Evolutionary conservation across 2,888 invertebrate species (phyloP).

Genomic region (Metopia argyrocephala): DNA sequence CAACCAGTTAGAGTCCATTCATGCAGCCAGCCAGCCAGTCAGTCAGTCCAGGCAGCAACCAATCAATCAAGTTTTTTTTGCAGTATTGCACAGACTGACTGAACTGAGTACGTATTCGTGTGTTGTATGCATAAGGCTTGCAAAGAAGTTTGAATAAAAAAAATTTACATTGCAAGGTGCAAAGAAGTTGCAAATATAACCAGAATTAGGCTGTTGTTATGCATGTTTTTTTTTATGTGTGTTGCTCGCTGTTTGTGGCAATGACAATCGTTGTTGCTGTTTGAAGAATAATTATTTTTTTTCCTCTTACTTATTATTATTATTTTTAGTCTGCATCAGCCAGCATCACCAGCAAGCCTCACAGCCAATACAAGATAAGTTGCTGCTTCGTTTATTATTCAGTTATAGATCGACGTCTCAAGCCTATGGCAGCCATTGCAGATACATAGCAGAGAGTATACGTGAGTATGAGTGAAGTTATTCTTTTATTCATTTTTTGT

Average conservation of each 20-base stretch:
- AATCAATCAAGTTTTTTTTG: conserved; percentile 77
- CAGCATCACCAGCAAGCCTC: conserved; percentile 18
- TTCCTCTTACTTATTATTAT: no score
- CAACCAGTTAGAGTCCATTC: conserved; percentile 9
- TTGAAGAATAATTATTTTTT: conserved; percentile 59
- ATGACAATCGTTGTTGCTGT: conserved; percentile 49
- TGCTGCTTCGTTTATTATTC: conserved; percentile 14
- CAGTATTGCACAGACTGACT: conserved; percentile 8
- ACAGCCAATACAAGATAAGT: conserved; percentile 27
- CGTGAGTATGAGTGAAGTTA: background rate
- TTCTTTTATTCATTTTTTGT: conserved; percentile 26
- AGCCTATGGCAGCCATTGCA: conserved; percentile 61
- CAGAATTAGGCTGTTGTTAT: conserved; percentile 49
- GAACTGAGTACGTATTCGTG: background rate
- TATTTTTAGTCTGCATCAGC: conserved; percentile 28
- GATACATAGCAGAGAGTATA: background rate
- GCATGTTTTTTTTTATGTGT: conserved; percentile 27
- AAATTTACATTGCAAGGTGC: conserved; percentile 75
- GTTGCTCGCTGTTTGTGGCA: conserved; percentile 49
- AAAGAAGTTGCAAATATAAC: conserved; percentile 50
- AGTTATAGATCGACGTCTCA: conserved; percentile 43
- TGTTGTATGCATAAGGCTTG: conserved; percentile 35
- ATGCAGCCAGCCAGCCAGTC: conserved; percentile 14
- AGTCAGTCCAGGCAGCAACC: conserved; percentile 65
- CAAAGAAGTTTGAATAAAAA: conserved; percentile 55